These are phyloP conservation scores for Tetranychus piercei DNA, from an alignment of 2,888 invertebrate species.

Conservation along the genomic window DNA sequence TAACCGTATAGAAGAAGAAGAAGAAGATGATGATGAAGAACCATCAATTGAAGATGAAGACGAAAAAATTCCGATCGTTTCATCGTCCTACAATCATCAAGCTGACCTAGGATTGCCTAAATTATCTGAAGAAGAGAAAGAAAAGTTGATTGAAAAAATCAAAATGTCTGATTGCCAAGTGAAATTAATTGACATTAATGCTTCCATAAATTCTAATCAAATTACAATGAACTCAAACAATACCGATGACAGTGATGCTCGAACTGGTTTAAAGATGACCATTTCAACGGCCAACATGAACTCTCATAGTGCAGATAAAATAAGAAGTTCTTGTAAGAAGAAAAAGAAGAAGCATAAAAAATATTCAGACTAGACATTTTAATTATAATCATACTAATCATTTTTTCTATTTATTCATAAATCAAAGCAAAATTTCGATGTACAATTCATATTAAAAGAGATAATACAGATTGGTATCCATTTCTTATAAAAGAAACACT, in stretches of 20 bases:
- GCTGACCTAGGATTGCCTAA: background rate
- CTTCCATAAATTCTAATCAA: conserved; percentile 1
- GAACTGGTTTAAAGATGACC: background rate
- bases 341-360: background rate
- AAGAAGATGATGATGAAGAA: background rate
- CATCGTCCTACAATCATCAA: background rate
- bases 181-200: background rate
- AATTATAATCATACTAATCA: background rate
- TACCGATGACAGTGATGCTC: background rate
- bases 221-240: background rate
- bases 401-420: conserved; percentile 1
- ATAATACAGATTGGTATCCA: too few species aligned
- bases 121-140: background rate
- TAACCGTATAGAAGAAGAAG: background rate
- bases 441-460: background rate
- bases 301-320: background rate
- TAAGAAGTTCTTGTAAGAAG: background rate
- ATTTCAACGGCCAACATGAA: background rate
- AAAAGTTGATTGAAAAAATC: conserved; percentile 10
- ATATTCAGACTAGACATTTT: too few species aligned
- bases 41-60: background rate
- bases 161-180: conserved; percentile 8
- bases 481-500: too few species aligned
- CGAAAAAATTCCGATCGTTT: background rate
- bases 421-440: background rate